phyloP scores from a whole-genome alignment of 2,888 invertebrate species.

The Dasypogon diadema region DNA sequence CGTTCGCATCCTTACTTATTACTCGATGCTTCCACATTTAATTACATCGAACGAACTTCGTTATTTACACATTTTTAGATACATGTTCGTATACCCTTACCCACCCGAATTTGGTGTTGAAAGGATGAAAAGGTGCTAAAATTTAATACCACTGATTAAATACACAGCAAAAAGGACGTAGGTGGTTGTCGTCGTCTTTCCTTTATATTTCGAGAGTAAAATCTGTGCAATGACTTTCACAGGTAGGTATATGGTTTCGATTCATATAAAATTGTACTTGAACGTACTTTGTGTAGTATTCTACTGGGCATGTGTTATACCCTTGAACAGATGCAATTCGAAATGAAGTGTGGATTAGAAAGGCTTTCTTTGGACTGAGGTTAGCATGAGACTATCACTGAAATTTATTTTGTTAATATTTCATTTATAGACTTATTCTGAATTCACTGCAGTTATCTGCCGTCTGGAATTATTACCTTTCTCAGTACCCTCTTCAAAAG shows the following conservation, averaged over 20 bases:
- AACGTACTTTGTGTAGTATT: neutral
- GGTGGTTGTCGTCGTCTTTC: neutral
- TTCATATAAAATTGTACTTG: neutral
- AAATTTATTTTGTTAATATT: too few species aligned
- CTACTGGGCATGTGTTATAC: neutral
- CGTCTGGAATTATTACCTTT: neutral
- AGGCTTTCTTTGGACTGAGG: too few species aligned
- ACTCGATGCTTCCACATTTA: neutral
- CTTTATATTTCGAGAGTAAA: neutral
- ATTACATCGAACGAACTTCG: neutral
- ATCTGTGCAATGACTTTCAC: neutral
- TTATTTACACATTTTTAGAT: neutral
- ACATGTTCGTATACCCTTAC: too few species aligned
- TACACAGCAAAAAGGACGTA: neutral
- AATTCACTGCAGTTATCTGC: too few species aligned
- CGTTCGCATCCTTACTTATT: neutral
- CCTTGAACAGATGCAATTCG: too few species aligned
- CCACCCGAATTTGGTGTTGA: too few species aligned
- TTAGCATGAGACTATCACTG: too few species aligned
- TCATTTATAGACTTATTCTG: too few species aligned
- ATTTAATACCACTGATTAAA: neutral
- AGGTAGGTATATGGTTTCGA: neutral
- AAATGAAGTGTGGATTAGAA: too few species aligned
- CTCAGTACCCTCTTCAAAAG: slow-evolving; percentile 11
- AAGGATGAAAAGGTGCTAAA: neutral